Conservation (phyloP, 92 coral and sea anemone genomes). For the Muricea muricata region DNA sequence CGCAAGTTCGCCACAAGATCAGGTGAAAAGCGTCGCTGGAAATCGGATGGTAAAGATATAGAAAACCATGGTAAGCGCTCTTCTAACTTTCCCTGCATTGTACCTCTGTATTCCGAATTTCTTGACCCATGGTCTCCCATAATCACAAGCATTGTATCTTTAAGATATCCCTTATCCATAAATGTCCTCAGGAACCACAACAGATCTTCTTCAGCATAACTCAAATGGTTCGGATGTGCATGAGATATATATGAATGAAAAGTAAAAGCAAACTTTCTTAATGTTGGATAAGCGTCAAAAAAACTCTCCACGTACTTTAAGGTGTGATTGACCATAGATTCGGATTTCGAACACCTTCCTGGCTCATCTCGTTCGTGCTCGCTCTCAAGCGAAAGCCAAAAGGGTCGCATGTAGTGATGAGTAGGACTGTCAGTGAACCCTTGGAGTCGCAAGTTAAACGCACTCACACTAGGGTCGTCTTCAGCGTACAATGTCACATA, state of each 20-base stretch:
- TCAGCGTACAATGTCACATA: slow-evolving; percentile 81
- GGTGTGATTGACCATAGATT: slow-evolving; percentile 80
- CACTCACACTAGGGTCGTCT: slow-evolving; percentile 78
- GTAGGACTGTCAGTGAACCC: slow-evolving; percentile 74
- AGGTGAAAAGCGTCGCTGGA: slow-evolving; percentile 71
- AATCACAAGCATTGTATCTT: slow-evolving; percentile 76
- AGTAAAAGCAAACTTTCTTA: slow-evolving; percentile 81
- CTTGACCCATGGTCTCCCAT: slow-evolving; percentile 94
- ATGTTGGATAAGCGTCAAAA: slow-evolving; percentile 74
- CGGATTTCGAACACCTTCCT: slow-evolving; percentile 80
- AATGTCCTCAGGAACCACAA: slow-evolving; percentile 66
- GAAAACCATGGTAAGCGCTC: slow-evolving; percentile 97
- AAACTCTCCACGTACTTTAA: slow-evolving; percentile 76
- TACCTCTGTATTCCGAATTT: slow-evolving; percentile 79
- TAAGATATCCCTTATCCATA: slow-evolving; percentile 60
- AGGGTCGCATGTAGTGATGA: slow-evolving; percentile 83
- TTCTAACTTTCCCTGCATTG: slow-evolving; percentile 93
- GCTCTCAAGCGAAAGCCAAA: slow-evolving; percentile 79
- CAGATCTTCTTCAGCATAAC: slow-evolving; percentile 79
- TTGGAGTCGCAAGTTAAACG: slow-evolving; percentile 77
- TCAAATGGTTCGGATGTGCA: slow-evolving; percentile 78
- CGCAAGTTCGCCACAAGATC: slow-evolving; percentile 71
- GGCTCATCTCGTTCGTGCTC: slow-evolving; percentile 71
- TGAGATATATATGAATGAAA: slow-evolving; percentile 77
- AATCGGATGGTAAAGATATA: slow-evolving; percentile 82